Evolutionary conservation across 2,888 invertebrate genomes (phyloP), one percentile per base, ranked within the genome.

Genomic region (Melinaea marsaeus): DNA sequence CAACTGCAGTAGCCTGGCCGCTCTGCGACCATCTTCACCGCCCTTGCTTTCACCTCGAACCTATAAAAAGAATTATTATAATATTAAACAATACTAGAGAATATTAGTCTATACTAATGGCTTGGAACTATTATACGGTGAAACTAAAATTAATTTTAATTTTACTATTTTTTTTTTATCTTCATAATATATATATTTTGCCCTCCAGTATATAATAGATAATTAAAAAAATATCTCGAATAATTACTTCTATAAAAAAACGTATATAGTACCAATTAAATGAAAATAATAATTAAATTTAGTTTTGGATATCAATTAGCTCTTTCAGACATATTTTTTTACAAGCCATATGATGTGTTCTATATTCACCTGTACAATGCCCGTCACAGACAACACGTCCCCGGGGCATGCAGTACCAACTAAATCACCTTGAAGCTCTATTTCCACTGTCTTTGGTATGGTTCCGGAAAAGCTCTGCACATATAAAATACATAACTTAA

Each of bases 391-490:
- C 0, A 98, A 92, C 72, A 96, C 94, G 88, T 98, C 97, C 2
- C 98, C 98, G 11, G 98, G 96, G 70, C 95, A 93, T 69, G 97
- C 96, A 34, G 93, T 91, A 70, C 96, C 95, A 1, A 97, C 96
- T 55, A 98, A 88, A 85, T 97, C 97, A 66, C 95, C 93, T 60
- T 94, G 93, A 6, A 98, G 87, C 81, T 98, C 96, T 79, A 98
- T 95, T 79, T 98, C 97, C 37, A 98, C 92, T 70, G 94, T 95
- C 68, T 95, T 91, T 2, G 97, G 96, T 72, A 95, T 92, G 56
- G 94, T 92, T 34, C 95, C 95, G 66, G 93, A 93, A 71, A 93
- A 92, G 69, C 93, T 92, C 91, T 94, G 75, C 69, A 91, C 62
- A 51, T 57, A 54, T 54, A 3, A 6, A 11, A 48, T 51, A 9